These are phyloP conservation scores for Dynastes hyllus DNA, from an alignment of 2,888 invertebrate genomes.

Conservation along the genomic window DNA sequence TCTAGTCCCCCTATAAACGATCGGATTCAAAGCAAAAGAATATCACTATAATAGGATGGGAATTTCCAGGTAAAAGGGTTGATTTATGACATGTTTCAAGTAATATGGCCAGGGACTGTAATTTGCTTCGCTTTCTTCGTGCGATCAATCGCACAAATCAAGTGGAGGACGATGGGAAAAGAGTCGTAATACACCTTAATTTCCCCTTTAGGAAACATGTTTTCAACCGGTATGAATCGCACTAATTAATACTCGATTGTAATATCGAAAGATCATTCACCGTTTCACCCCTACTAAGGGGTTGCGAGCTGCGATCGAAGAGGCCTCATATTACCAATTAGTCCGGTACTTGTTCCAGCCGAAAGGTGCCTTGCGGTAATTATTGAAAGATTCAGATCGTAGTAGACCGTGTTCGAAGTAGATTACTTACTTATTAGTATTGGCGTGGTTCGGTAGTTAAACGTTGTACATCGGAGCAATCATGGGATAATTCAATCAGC, in stretches of 20 bases:
- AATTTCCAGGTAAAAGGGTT: too few relatives aligned
- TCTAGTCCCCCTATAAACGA: too few relatives aligned
- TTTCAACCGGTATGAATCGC: conserved; percentile 8
- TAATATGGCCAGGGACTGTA: not conserved
- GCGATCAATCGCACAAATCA: not conserved
- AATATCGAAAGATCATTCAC: conserved; percentile 11
- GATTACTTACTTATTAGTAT: conserved; percentile 15
- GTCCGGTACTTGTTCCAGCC: not conserved
- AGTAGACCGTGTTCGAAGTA: not conserved
- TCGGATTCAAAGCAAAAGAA: too few relatives aligned
- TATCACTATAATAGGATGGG: too few relatives aligned
- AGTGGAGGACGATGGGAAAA: not conserved
- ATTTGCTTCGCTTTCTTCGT: conserved; percentile 16
- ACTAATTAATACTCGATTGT: conserved; percentile 5
- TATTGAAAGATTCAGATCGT: not conserved
- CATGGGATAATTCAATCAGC: too few relatives aligned
- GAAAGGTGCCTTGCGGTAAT: conserved; percentile 2
- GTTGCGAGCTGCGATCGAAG: not conserved
- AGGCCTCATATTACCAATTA: conserved; percentile 18
- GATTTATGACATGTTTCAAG: too few relatives aligned
- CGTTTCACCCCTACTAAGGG: not conserved
- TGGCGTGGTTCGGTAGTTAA: not conserved
- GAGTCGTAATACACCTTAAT: not conserved
- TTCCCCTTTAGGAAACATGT: not conserved
- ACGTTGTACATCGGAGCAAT: too few relatives aligned